Percentiles rank a stretch among this genome's conserved stretches.
These are phyloP conservation scores for Glossophaga mutica DNA, from an alignment of 2,797 vertebrate species.

Conservation along the genomic window DNA sequence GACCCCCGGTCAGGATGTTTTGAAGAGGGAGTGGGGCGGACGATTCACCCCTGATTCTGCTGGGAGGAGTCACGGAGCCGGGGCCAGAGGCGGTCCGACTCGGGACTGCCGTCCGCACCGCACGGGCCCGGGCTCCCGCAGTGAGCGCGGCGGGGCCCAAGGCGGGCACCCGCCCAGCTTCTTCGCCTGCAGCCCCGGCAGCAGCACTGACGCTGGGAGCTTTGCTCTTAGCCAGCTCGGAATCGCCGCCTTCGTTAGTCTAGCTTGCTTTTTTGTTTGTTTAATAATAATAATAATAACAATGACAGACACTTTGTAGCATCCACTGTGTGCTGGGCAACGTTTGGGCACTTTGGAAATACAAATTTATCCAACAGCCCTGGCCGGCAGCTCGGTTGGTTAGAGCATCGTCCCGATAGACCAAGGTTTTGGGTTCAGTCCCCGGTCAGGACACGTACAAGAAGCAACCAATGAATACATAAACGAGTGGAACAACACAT, in stretches of 20 bases:
- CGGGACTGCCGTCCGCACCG: background rate
- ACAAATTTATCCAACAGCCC: background rate
- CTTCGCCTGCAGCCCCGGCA: background rate
- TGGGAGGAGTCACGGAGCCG: background rate
- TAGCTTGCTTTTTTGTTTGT: background rate
- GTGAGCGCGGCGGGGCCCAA: fast-evolving
- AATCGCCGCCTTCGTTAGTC: fast-evolving
- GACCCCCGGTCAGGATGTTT: background rate
- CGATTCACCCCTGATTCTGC: background rate
- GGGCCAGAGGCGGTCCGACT: background rate
- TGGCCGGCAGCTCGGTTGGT: background rate
- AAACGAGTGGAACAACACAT: background rate
- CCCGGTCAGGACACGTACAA: background rate
- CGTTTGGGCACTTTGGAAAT: background rate
- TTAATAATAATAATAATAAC: background rate
- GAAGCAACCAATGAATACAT: background rate
- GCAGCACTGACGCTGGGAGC: fast-evolving
- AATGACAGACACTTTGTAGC: background rate
- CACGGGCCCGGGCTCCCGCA: background rate
- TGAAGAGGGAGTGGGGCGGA: background rate
- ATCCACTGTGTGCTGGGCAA: background rate
- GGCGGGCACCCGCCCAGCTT: background rate
- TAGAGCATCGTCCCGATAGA: background rate
- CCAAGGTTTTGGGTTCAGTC: background rate
- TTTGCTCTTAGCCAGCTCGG: background rate